A percentile compares a stretch with the other conserved stretches of the same genome.
Conservation (phyloP, 2,888 invertebrate genomes). For the Ashinkailepas kermadecensis region DNA sequence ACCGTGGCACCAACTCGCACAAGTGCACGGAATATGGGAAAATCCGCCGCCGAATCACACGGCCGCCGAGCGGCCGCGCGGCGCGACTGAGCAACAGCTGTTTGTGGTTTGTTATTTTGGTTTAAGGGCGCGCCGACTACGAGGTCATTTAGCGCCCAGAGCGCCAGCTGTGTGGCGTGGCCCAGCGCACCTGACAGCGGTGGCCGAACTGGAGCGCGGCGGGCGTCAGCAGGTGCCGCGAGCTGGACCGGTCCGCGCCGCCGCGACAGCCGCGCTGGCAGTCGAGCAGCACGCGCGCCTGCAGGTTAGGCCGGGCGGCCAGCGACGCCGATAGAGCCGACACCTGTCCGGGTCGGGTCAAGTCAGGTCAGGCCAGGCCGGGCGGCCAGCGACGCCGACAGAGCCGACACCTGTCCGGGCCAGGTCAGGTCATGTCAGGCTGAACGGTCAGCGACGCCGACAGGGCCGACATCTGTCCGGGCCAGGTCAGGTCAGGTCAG, state of each 20-base stretch:
- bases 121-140: too few relatives aligned
- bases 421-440: background rate
- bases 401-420: conserved; percentile 49
- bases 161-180: too few relatives aligned
- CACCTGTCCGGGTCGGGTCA: conserved; percentile 42
- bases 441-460: too few relatives aligned
- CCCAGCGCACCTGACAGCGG: conserved; percentile 3
- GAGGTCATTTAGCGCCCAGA: too few relatives aligned
- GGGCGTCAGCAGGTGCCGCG: conserved; percentile 68
- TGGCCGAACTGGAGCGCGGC: conserved; percentile 51
- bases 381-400: conserved; percentile 53
- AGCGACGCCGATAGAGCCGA: conserved; percentile 55
- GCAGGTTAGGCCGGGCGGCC: conserved; percentile 50
- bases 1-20: too few relatives aligned
- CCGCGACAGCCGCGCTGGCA: conserved; percentile 83
- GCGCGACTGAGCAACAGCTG: too few relatives aligned
- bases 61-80: too few relatives aligned
- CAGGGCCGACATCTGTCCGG: too few relatives aligned
- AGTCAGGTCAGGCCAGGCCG: conserved; percentile 39
- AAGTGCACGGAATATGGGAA: too few relatives aligned
- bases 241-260: conserved; percentile 43
- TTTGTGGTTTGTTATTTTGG: too few relatives aligned
- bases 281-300: conserved; percentile 74
- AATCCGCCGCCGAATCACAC: too few relatives aligned
- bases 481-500: conserved; percentile 68